Conservation (phyloP, 2,113 vertebrate genomes). For the Seriola dumerili region DNA sequence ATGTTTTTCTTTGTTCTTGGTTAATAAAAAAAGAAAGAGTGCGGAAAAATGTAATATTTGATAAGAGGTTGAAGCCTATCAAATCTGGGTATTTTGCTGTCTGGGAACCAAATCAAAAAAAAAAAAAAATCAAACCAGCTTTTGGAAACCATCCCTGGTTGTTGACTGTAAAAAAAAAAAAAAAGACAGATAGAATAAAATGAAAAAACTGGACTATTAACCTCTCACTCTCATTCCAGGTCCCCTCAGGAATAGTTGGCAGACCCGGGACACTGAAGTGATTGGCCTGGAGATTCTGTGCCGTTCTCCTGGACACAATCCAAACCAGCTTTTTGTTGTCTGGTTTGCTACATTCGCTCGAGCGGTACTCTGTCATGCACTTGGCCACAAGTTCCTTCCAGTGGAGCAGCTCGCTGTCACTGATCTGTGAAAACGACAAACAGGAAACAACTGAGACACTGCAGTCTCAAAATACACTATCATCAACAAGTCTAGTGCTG, state of each 20-base stretch:
- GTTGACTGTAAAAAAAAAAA: background rate
- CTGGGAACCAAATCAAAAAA: background rate
- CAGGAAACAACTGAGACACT: conserved; percentile 48
- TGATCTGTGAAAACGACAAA: conserved; percentile 85
- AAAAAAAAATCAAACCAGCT: background rate
- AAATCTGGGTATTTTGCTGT: no score
- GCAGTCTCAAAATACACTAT: background rate
- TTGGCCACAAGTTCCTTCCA: conserved; percentile 95
- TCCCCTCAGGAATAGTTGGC: conserved; percentile 94
- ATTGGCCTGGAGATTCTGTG: conserved; percentile 92
- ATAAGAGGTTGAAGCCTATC: background rate
- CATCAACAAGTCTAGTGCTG: conserved; percentile 3
- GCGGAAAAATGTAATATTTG: background rate
- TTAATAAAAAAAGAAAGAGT: background rate
- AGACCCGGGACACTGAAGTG: conserved; percentile 93
- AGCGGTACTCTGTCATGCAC: conserved; percentile 94
- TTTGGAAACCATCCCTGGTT: background rate
- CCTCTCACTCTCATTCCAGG: conserved; percentile 91
- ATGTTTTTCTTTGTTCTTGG: background rate
- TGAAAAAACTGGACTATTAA: conserved; percentile 63
- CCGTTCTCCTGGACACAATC: conserved; percentile 95
- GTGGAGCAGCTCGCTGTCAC: conserved; percentile 88
- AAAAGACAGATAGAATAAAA: background rate
- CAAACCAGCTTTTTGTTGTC: conserved; percentile 96
- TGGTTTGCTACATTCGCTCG: conserved; percentile 94